Conservation (phyloP, 2,888 invertebrate species). For the Dermolepida albohirtum region DNA sequence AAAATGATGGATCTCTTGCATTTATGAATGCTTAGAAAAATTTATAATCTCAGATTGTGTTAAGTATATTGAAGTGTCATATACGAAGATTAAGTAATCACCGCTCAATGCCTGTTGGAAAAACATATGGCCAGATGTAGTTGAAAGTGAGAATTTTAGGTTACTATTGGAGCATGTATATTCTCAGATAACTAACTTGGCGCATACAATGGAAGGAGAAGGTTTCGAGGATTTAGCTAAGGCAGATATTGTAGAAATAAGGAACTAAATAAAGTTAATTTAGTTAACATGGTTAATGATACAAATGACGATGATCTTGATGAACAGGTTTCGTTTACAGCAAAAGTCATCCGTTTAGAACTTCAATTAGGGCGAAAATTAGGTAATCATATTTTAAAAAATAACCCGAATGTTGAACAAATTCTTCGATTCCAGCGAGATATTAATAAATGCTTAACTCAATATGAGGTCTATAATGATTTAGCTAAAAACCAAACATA, state of each 20-base stretch:
- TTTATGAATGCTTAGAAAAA: slow-evolving; percentile 33
- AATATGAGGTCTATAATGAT: too few species aligned
- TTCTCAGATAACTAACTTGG: slow-evolving; percentile 9
- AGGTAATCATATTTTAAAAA: not conserved
- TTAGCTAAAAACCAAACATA: too few species aligned
- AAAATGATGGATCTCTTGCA: slow-evolving; percentile 24
- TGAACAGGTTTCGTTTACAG: not conserved
- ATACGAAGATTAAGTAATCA: slow-evolving; percentile 46
- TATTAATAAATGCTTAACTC: too few species aligned
- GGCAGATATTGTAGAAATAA: slow-evolving; percentile 25
- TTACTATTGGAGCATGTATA: slow-evolving; percentile 22
- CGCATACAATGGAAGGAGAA: slow-evolving; percentile 44
- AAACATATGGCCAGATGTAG: slow-evolving; percentile 50
- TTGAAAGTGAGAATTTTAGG: slow-evolving; percentile 38
- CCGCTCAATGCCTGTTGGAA: slow-evolving; percentile 54
- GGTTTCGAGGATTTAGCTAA: slow-evolving; percentile 45
- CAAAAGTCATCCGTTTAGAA: too few species aligned
- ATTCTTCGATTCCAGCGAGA: not conserved
- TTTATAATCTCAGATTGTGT: slow-evolving; percentile 46
- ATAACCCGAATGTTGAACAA: slow-evolving; percentile 1
- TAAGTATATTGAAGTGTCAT: slow-evolving; percentile 35
- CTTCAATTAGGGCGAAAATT: slow-evolving; percentile 5
- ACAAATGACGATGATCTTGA: slow-evolving; percentile 44
- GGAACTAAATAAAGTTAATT: slow-evolving; percentile 39
- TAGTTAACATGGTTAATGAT: slow-evolving; percentile 39